phyloP scores from a whole-genome alignment of 2,888 invertebrate genomes.

The Limnephilus auricula region DNA sequence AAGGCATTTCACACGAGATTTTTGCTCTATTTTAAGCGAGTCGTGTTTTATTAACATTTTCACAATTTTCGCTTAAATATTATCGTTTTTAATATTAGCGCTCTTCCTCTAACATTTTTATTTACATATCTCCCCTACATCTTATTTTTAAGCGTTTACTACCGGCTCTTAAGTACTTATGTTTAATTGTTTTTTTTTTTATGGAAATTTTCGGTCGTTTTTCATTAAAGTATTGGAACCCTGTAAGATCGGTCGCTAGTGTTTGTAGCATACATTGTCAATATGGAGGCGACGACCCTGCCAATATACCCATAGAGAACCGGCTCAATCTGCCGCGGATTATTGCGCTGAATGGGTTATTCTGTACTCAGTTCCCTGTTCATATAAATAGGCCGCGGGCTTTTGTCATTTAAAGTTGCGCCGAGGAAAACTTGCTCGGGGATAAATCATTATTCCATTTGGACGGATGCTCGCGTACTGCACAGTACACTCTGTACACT shows the following conservation, averaged over 20 bases:
- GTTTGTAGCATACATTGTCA: not conserved
- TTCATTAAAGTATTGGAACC: not conserved
- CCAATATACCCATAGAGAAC: not conserved
- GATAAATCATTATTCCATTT: conserved; percentile 38
- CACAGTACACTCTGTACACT: not conserved
- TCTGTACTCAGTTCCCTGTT: not conserved
- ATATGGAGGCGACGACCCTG: not conserved
- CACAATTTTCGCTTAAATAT: too few relatives aligned
- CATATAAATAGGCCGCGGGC: conserved; percentile 23
- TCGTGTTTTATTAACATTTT: too few relatives aligned
- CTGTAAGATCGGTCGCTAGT: not conserved
- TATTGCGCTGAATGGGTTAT: conserved; percentile 41
- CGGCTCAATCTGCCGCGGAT: conserved; percentile 47
- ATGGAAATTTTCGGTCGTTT: not conserved
- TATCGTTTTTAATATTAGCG: too few relatives aligned
- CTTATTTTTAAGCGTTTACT: too few relatives aligned
- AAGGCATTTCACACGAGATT: too few relatives aligned
- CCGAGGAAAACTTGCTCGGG: conserved; percentile 37
- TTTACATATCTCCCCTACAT: too few relatives aligned
- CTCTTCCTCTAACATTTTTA: too few relatives aligned
- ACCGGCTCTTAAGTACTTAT: too few relatives aligned
- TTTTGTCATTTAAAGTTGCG: conserved; percentile 54
- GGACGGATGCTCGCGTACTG: conserved; percentile 40
- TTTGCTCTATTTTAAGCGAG: too few relatives aligned
- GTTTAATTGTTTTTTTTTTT: not conserved